Percentiles rank a stretch among this genome's conserved stretches.
Evolutionary conservation across 2,113 vertebrate genomes (phyloP).

Genomic region (Oncorhynchus nerka): DNA sequence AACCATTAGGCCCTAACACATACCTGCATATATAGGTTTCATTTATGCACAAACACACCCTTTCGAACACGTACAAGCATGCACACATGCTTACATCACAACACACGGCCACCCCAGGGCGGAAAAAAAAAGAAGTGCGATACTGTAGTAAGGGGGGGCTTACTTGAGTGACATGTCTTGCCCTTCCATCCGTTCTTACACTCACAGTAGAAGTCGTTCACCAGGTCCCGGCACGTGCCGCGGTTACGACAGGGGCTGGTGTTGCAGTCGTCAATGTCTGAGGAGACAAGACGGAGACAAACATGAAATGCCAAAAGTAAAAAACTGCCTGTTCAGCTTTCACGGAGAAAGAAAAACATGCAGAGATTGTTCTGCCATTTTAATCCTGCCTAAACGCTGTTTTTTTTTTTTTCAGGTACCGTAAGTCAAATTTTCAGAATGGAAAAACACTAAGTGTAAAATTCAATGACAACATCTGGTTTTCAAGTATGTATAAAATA

Average conservation of each 20-base stretch:
- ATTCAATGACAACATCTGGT: too few species aligned
- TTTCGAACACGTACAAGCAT: not conserved
- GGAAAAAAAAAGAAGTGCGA: too few species aligned
- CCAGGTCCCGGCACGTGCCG: slow-evolving; percentile 85
- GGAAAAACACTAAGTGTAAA: too few species aligned
- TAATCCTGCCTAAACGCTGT: not conserved
- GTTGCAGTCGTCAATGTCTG: slow-evolving; percentile 89
- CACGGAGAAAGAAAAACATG: too few species aligned
- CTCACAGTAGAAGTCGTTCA: slow-evolving; percentile 90
- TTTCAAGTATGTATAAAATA: too few species aligned
- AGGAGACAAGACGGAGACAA: not conserved
- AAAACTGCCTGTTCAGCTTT: not conserved
- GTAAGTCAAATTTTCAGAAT: not conserved
- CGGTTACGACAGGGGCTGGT: slow-evolving; percentile 85
- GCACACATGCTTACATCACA: not conserved
- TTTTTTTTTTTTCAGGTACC: too few species aligned
- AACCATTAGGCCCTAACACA: not conserved
- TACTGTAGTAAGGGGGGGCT: too few species aligned
- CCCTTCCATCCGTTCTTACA: slow-evolving; percentile 93
- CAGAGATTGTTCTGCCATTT: not conserved
- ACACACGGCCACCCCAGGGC: slow-evolving; percentile 1
- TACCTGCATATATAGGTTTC: not conserved
- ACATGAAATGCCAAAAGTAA: not conserved
- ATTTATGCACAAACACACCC: not conserved
- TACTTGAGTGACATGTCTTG: slow-evolving; percentile 89